A percentile compares a stretch with the other conserved stretches of the same genome.
phyloP scores from a whole-genome alignment of 2,888 invertebrate species.

The Gryllus longicercus region DNA sequence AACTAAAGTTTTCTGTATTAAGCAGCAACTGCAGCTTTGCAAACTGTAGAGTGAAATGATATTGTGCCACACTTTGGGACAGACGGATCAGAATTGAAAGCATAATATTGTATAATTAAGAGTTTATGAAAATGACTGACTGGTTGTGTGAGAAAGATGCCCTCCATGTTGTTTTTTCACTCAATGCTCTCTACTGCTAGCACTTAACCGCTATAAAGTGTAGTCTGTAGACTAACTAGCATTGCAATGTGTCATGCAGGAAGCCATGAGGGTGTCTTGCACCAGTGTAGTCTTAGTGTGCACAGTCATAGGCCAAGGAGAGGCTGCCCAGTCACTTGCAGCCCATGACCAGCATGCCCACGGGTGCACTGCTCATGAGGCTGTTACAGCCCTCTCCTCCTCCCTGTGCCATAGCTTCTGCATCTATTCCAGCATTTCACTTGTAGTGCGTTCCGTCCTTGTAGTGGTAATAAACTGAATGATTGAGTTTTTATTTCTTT shows the following conservation, averaged over 20 bases:
- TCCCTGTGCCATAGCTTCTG: background rate
- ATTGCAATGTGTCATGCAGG: background rate
- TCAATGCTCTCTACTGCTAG: background rate
- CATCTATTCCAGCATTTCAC: conserved; percentile 17
- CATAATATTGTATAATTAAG: background rate
- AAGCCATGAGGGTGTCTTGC: background rate
- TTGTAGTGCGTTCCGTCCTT: background rate
- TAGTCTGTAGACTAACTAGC: background rate
- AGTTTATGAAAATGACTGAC: background rate
- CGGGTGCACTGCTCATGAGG: background rate
- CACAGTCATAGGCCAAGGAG: too few relatives aligned
- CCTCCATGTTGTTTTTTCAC: background rate
- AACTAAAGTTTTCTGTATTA: background rate
- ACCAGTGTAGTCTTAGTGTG: background rate
- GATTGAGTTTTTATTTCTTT: conserved; percentile 1
- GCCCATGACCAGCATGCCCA: too few relatives aligned
- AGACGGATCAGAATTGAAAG: conserved; percentile 7
- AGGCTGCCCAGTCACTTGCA: too few relatives aligned
- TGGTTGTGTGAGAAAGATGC: background rate
- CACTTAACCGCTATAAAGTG: background rate
- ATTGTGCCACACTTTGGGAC: background rate
- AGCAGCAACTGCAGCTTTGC: background rate
- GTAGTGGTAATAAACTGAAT: background rate
- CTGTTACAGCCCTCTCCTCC: background rate
- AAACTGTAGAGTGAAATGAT: background rate